Percentiles rank a stretch among this genome's conserved stretches.
Evolutionary conservation across 2,113 vertebrate species (phyloP).

Genomic region (Oenanthe oenanthe): DNA sequence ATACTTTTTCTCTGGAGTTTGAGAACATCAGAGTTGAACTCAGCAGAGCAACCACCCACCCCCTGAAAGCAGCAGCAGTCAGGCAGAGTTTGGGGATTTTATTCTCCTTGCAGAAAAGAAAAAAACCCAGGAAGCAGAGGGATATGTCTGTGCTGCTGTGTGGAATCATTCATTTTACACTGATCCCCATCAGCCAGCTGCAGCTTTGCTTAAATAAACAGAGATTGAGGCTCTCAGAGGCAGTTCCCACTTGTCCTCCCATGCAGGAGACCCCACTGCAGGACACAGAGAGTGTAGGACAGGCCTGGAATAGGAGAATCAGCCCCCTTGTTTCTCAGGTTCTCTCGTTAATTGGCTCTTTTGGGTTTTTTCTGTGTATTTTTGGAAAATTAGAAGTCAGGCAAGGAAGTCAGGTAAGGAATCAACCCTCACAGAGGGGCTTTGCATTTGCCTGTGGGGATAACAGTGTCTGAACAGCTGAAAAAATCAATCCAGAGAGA

Average conservation of each 20-base stretch:
- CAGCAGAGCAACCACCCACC: neutral
- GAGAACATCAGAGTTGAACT: neutral
- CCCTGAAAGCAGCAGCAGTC: neutral
- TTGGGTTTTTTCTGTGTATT: fast-evolving
- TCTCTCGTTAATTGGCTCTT: neutral
- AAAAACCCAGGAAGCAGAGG: neutral
- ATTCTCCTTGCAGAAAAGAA: neutral
- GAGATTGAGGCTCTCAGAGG: neutral
- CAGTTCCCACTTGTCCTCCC: neutral
- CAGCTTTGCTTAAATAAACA: conserved; percentile 16
- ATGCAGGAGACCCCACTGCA: neutral
- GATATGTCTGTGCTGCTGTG: neutral
- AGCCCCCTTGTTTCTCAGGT: neutral
- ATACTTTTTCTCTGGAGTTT: neutral
- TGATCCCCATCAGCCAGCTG: neutral
- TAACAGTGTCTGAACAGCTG: neutral
- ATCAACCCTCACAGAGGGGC: neutral
- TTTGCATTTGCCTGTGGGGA: neutral
- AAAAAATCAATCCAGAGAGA: neutral
- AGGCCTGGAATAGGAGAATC: neutral
- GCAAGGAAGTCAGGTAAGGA: neutral
- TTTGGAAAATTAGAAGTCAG: neutral
- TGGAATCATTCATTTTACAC: neutral
- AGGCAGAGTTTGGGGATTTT: neutral
- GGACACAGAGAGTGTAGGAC: neutral